A percentile compares a stretch with the other conserved stretches of the same genome.
phyloP scores from a whole-genome alignment of 2,113 vertebrate species.

The Equus quagga region DNA sequence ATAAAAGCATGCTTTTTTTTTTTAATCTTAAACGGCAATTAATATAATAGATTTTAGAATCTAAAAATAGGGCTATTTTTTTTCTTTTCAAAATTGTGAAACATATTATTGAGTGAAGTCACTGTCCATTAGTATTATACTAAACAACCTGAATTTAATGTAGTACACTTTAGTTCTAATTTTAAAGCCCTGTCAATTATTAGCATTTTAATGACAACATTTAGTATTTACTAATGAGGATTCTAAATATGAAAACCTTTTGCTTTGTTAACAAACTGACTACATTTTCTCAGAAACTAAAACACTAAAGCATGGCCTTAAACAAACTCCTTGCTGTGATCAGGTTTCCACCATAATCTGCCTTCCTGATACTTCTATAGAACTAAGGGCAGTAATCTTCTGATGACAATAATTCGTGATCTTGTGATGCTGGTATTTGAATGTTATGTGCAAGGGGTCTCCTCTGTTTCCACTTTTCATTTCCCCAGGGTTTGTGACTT shows the following conservation, averaged over 20 bases:
- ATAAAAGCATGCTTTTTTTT: conserved; percentile 1
- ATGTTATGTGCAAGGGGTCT: background rate
- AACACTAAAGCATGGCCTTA: background rate
- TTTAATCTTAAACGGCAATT: background rate
- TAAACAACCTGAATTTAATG: background rate
- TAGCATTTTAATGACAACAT: conserved; percentile 11
- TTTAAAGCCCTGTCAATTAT: background rate
- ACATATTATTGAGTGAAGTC: background rate
- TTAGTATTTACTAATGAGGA: conserved; percentile 31
- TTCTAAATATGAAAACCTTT: conserved; percentile 30
- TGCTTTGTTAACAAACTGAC: background rate
- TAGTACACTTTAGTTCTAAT: background rate
- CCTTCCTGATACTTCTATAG: background rate
- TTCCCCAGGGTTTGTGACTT: background rate
- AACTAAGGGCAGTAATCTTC: background rate
- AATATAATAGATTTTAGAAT: background rate
- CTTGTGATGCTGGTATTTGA: background rate
- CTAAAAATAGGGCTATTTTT: background rate
- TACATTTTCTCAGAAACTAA: background rate
- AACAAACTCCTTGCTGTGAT: background rate
- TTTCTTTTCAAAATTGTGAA: conserved; percentile 18
- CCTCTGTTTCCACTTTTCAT: background rate
- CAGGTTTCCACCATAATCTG: background rate
- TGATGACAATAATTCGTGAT: background rate
- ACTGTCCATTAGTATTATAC: background rate